Conservation (phyloP, 2,797 vertebrate genomes). For the Cryptoblepharus egeriae region DNA sequence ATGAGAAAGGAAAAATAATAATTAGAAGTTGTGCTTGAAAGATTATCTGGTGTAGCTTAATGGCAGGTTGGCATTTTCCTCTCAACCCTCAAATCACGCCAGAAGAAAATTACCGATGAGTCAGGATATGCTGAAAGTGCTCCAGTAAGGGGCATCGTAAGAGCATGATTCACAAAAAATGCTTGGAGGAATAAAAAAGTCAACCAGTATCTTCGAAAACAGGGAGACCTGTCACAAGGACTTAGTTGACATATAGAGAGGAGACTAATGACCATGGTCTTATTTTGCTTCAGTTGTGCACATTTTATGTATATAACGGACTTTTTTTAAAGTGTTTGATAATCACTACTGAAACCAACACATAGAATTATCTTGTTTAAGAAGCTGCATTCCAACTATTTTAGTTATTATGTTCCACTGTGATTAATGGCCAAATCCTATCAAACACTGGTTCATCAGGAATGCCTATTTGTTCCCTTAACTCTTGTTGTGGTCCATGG, state of each 20-base stretch:
- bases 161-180: conserved; percentile 41
- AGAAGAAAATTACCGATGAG: conserved; percentile 36
- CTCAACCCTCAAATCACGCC: conserved; percentile 22
- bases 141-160: conserved; percentile 18
- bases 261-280: background rate
- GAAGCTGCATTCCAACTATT: background rate
- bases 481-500: no score
- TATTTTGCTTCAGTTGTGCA: background rate
- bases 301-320: background rate
- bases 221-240: conserved; percentile 20
- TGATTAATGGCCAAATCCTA: background rate
- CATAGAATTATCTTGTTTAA: background rate
- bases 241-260: conserved; percentile 9
- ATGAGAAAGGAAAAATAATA: conserved; percentile 35
- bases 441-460: no score
- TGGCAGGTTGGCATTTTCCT: conserved; percentile 43
- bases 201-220: conserved; percentile 7
- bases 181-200: conserved; percentile 19
- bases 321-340: background rate
- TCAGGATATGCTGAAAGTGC: conserved; percentile 35
- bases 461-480: no score
- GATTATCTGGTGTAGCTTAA: conserved; percentile 35
- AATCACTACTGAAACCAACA: background rate
- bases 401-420: background rate
- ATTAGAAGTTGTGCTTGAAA: conserved; percentile 42